Conservation (phyloP, 1,140 invertebrate species). For the Drosophila ambigua region DNA sequence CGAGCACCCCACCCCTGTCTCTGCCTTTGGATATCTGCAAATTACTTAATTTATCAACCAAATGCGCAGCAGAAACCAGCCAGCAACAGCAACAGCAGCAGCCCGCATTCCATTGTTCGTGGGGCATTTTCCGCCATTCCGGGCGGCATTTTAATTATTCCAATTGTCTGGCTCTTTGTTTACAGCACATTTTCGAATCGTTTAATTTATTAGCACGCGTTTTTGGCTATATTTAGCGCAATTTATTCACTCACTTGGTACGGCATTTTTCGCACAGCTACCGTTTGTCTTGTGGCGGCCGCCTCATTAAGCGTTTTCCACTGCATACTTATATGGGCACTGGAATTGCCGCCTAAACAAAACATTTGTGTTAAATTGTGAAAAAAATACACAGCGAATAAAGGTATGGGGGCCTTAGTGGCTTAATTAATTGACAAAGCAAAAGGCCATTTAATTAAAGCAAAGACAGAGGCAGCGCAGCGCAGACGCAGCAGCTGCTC, state of each 20-base stretch:
- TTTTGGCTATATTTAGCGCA: constrained; percentile 62
- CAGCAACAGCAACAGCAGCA: constrained; percentile 13
- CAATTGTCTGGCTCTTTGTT: constrained; percentile 75
- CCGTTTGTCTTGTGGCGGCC: constrained; percentile 6
- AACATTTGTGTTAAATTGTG: constrained; percentile 11
- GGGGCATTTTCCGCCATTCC: constrained; percentile 34
- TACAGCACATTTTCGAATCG: constrained; percentile 38
- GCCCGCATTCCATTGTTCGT: constrained; percentile 62
- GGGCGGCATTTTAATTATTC: constrained; percentile 74
- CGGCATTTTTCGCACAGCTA: constrained; percentile 21
- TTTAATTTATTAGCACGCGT: constrained; percentile 68
- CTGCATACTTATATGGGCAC: constrained; percentile 75
- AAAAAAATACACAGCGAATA: constrained; percentile 23
- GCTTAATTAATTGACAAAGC: constrained; percentile 68
- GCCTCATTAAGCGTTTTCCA: constrained; percentile 50
- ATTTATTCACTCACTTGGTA: constrained; percentile 58
- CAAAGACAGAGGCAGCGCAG: background rate
- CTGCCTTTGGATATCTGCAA: constrained; percentile 31
- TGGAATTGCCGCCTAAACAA: background rate
- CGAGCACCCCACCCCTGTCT: background rate
- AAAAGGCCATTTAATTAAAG: constrained; percentile 62
- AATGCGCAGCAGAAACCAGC: constrained; percentile 50
- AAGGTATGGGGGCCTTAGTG: too few relatives aligned
- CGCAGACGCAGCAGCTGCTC: constrained; percentile 36
- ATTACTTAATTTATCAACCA: constrained; percentile 70